A percentile compares a stretch with the other conserved stretches of the same genome.
phyloP scores from a whole-genome alignment of 2,113 vertebrate genomes.

The Neolamprologus toae region DNA sequence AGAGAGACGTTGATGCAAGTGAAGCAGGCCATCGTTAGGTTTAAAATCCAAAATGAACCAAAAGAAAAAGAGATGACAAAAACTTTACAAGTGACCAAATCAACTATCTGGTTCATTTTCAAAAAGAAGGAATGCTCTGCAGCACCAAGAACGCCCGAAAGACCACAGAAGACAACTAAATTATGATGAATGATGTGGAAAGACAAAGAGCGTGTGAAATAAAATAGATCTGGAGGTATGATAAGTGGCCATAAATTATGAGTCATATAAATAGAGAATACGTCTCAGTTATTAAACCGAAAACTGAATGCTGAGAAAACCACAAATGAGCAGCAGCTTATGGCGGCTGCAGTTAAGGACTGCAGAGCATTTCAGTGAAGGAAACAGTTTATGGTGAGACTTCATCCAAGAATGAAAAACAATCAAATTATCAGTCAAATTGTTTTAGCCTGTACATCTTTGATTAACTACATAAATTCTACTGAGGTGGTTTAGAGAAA shows the following conservation, averaged over 20 bases:
- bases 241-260: background rate
- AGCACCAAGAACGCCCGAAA: background rate
- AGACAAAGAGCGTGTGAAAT: background rate
- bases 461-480: background rate
- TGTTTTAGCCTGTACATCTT: background rate
- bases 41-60: background rate
- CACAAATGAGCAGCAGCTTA: background rate
- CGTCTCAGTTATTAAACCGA: background rate
- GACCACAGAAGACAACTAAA: background rate
- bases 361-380: background rate
- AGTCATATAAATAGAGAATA: background rate
- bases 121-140: background rate
- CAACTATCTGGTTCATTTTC: background rate
- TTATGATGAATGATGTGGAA: background rate
- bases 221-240: background rate
- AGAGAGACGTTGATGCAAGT: background rate
- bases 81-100: background rate
- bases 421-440: background rate
- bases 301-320: background rate
- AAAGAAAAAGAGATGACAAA: background rate
- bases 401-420: background rate
- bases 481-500: background rate
- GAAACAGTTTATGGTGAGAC: background rate
- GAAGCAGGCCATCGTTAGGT: background rate
- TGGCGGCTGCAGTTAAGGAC: background rate